Percentiles rank a stretch among this genome's conserved stretches.
phyloP scores from a whole-genome alignment of 2,888 invertebrate species.

The Pantelozetes paolii region DNA sequence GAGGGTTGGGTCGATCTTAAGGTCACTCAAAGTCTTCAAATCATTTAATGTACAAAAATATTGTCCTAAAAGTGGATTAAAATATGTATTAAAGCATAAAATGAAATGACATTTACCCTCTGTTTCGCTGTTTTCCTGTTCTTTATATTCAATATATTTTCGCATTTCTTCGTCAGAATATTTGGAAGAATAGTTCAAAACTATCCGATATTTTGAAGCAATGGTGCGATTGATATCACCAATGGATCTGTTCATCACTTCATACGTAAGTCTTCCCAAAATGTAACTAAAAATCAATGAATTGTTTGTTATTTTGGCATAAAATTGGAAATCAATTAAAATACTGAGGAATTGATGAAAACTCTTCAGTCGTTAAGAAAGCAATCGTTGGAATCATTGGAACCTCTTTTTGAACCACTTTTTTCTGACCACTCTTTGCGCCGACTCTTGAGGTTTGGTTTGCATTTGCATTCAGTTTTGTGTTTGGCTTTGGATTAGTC shows the following conservation, averaged over 20 bases:
- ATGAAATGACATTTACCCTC: constrained; percentile 49
- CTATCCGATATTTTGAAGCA: constrained; percentile 51
- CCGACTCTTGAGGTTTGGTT: constrained; percentile 5
- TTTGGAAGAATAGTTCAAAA: constrained; percentile 49
- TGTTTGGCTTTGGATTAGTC: not conserved
- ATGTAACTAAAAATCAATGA: constrained; percentile 51
- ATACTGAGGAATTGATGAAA: constrained; percentile 51
- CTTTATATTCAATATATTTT: constrained; percentile 49
- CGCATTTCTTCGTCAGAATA: constrained; percentile 47
- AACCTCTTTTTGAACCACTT: not conserved
- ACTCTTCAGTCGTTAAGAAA: constrained; percentile 51
- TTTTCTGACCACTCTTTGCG: not conserved
- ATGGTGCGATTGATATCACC: constrained; percentile 51
- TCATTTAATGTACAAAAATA: constrained; percentile 52
- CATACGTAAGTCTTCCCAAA: constrained; percentile 52
- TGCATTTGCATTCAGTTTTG: not conserved
- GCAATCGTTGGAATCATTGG: constrained; percentile 47
- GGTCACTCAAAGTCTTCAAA: constrained; percentile 50
- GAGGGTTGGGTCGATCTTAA: constrained; percentile 50
- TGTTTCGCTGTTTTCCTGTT: constrained; percentile 52
- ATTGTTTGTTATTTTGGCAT: not conserved
- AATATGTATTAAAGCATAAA: constrained; percentile 1
- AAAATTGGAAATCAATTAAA: constrained; percentile 41
- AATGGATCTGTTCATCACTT: constrained; percentile 51
- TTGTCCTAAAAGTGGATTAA: constrained; percentile 48